phyloP scores from a whole-genome alignment of 2,113 vertebrate species.

The Seriola quinqueradiata region DNA sequence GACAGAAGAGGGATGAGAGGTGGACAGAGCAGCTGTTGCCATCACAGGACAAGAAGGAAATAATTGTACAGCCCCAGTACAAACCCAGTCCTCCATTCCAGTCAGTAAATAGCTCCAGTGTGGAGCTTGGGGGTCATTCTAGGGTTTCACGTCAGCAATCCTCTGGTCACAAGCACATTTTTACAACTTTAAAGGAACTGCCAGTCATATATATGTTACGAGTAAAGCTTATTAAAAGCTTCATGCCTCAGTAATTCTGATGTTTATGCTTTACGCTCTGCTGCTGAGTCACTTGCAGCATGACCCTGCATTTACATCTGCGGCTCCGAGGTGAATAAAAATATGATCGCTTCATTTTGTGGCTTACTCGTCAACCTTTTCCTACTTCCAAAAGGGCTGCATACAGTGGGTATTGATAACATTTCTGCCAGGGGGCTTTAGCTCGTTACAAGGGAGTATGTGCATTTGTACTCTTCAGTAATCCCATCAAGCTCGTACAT shows the following conservation, averaged over 20 bases:
- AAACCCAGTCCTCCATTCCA: constrained; percentile 14
- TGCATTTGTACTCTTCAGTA: constrained; percentile 30
- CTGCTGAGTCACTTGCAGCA: constrained; percentile 41
- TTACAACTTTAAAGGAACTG: constrained; percentile 42
- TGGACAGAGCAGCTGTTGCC: neutral
- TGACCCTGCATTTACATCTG: constrained; percentile 22
- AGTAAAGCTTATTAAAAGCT: constrained; percentile 63
- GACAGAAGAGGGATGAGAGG: neutral
- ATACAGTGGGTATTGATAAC: neutral
- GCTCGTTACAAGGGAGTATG: neutral
- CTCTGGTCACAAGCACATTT: constrained; percentile 62
- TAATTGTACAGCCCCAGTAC: neutral
- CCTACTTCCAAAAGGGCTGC: neutral
- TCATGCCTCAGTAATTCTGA: constrained; percentile 26
- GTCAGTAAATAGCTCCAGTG: constrained; percentile 23
- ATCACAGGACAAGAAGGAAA: constrained; percentile 6
- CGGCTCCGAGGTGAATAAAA: constrained; percentile 14
- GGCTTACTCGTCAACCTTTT: neutral
- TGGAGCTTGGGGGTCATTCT: constrained; percentile 1
- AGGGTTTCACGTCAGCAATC: constrained; percentile 43
- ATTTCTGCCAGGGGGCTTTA: neutral
- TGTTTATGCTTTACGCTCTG: constrained; percentile 30
- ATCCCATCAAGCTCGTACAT: constrained; percentile 30
- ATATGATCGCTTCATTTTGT: neutral
- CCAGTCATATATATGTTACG: constrained; percentile 40